These are phyloP conservation scores for Platycnemis pennipes DNA, from an alignment of 2,888 invertebrate genomes.

Conservation along the genomic window DNA sequence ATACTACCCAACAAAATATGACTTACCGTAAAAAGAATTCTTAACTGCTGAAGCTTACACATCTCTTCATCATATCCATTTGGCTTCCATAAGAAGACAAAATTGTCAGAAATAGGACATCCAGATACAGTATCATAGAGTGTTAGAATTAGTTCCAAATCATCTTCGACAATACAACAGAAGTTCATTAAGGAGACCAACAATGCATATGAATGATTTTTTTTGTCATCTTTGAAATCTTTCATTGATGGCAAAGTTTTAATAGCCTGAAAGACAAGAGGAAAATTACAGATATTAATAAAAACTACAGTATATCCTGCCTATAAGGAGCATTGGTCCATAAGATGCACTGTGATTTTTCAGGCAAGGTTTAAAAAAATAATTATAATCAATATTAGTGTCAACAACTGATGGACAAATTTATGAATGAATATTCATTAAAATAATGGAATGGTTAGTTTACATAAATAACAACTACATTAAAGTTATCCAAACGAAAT, in stretches of 20 bases:
- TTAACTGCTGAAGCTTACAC: conserved; percentile 88
- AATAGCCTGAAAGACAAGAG: conserved; percentile 80
- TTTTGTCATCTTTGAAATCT: conserved; percentile 81
- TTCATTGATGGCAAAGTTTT: conserved; percentile 75
- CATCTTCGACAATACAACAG: conserved; percentile 92
- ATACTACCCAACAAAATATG: conserved; percentile 32
- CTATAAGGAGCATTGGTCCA: too few species aligned
- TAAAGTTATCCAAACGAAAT: too few species aligned
- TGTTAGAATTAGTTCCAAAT: conserved; percentile 91
- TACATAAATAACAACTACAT: too few species aligned
- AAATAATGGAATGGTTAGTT: too few species aligned
- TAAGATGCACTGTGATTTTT: too few species aligned
- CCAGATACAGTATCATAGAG: conserved; percentile 90
- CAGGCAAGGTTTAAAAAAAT: too few species aligned
- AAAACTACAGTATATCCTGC: too few species aligned
- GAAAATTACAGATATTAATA: too few species aligned
- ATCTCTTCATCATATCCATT: conserved; percentile 86
- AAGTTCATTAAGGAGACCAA: conserved; percentile 93
- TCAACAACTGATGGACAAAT: too few species aligned
- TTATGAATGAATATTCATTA: too few species aligned
- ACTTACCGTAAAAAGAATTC: conserved; percentile 92
- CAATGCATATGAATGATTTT: conserved; percentile 88
- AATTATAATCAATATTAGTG: too few species aligned
- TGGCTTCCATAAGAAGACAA: conserved; percentile 91
- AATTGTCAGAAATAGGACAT: conserved; percentile 92